Percentiles rank a stretch among this genome's conserved stretches.
Conservation (phyloP, 2,888 invertebrate genomes). For the Pharmacophagus antenor region DNA sequence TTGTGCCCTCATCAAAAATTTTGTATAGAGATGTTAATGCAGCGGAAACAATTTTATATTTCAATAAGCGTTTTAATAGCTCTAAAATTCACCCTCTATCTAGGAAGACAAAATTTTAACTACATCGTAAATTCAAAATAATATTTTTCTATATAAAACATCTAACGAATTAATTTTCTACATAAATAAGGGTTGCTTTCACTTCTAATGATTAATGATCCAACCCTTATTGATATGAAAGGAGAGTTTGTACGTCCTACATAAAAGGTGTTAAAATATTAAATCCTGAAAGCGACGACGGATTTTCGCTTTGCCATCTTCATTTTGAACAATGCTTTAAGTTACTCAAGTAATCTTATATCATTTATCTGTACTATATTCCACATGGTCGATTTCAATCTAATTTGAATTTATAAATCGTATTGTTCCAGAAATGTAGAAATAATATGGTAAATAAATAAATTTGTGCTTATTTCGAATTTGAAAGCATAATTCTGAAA, state of each 20-base stretch:
- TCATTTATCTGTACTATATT: too few relatives aligned
- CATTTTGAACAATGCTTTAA: background rate
- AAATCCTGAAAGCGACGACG: conserved; percentile 16
- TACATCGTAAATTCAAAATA: background rate
- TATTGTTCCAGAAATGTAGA: too few relatives aligned
- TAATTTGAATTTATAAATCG: too few relatives aligned
- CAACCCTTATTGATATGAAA: conserved; percentile 24
- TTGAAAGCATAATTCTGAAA: too few relatives aligned
- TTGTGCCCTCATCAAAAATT: too few relatives aligned
- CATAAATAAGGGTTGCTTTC: conserved; percentile 24
- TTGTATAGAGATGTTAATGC: too few relatives aligned
- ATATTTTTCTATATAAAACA: conserved; percentile 6
- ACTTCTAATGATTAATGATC: conserved; percentile 22
- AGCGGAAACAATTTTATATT: too few relatives aligned
- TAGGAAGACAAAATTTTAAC: background rate
- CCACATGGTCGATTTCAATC: too few relatives aligned
- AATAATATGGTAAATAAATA: too few relatives aligned
- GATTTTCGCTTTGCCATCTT: conserved; percentile 5
- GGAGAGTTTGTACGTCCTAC: conserved; percentile 11
- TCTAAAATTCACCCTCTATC: background rate
- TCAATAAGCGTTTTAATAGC: too few relatives aligned
- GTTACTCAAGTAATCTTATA: background rate
- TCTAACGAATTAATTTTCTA: conserved; percentile 23
- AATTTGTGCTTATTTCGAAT: too few relatives aligned
- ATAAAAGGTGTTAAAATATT: conserved; percentile 19